These are phyloP conservation scores for Netelia virgata DNA, from an alignment of 2,888 invertebrate genomes.

Conservation along the genomic window DNA sequence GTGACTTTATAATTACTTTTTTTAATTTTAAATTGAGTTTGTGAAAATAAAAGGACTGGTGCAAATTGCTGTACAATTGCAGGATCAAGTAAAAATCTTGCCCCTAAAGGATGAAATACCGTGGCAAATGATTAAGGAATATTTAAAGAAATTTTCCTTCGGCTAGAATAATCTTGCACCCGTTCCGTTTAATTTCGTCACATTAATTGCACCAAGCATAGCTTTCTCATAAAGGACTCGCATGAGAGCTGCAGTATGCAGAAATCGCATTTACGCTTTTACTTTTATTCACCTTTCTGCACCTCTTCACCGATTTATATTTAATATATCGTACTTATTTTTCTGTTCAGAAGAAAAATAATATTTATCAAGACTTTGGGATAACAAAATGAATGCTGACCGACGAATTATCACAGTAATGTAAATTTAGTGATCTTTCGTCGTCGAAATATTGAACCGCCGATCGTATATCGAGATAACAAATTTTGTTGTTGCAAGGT, in stretches of 20 bases:
- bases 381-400: background rate
- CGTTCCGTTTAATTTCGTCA: slow-evolving; percentile 17
- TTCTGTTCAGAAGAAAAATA: slow-evolving; percentile 31
- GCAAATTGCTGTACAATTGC: slow-evolving; percentile 3
- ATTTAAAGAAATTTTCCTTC: background rate
- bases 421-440: background rate
- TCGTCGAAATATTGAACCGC: background rate
- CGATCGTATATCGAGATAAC: background rate
- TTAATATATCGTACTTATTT: background rate
- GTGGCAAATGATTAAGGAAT: background rate
- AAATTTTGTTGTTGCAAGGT: background rate
- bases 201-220: slow-evolving; percentile 36
- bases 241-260: slow-evolving; percentile 34
- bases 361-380: slow-evolving; percentile 32
- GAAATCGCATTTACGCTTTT: slow-evolving; percentile 26
- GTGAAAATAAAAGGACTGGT: slow-evolving; percentile 1
- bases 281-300: slow-evolving; percentile 8
- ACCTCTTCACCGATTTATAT: slow-evolving; percentile 4
- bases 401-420: background rate
- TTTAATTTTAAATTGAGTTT: background rate
- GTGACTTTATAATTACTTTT: background rate
- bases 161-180: background rate
- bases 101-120: background rate
- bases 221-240: slow-evolving; percentile 10
- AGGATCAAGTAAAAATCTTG: background rate